Percentiles rank a stretch among this genome's conserved stretches.
phyloP scores from a whole-genome alignment of 2,888 invertebrate species.

The Ennomos erosarius region DNA sequence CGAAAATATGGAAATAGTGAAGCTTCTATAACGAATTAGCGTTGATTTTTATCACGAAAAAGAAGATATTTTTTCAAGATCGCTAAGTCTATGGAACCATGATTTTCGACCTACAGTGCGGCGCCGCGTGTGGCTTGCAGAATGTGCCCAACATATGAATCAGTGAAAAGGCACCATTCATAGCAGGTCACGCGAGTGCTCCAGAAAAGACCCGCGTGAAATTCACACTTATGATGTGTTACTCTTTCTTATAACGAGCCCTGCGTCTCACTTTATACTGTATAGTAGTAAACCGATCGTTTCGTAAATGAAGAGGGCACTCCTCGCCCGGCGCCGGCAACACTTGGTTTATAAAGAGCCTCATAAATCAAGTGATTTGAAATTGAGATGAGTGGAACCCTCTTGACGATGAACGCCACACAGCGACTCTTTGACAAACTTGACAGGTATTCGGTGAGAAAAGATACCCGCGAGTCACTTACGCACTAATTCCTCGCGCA shows the following conservation, averaged over 20 bases:
- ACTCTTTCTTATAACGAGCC: conserved; percentile 5
- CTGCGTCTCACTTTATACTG: too few relatives aligned
- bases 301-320: conserved; percentile 8
- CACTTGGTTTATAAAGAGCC: conserved; percentile 1
- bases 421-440: neutral
- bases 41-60: too few relatives aligned
- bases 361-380: conserved; percentile 22
- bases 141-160: conserved; percentile 15
- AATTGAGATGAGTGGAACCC: conserved; percentile 19
- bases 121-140: neutral
- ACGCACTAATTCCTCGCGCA: too few relatives aligned
- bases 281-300: too few relatives aligned
- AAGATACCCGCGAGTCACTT: neutral
- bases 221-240: neutral
- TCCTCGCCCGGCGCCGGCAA: neutral
- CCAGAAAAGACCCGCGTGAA: conserved; percentile 5
- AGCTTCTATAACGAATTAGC: too few relatives aligned
- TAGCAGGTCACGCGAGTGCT: neutral
- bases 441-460: neutral
- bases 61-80: too few relatives aligned
- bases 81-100: too few relatives aligned
- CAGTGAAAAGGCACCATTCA: conserved; percentile 14
- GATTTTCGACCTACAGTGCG: too few relatives aligned
- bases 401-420: conserved; percentile 12
- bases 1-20: too few relatives aligned